A percentile compares a stretch with the other conserved stretches of the same genome.
phyloP scores from a whole-genome alignment of 2,797 vertebrate genomes.

The Adelosebastes latens region DNA sequence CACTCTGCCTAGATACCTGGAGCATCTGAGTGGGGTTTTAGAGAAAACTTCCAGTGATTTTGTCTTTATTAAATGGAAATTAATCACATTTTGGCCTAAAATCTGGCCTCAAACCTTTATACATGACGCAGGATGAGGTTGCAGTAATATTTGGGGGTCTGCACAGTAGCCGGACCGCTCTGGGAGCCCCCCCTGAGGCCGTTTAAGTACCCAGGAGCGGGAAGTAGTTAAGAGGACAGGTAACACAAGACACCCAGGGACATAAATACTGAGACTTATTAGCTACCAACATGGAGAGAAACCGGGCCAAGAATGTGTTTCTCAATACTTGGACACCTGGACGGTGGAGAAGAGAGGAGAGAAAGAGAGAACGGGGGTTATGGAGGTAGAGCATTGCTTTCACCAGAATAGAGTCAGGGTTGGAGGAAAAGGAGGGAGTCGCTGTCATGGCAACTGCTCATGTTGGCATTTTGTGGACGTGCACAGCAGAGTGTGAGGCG shows the following conservation, averaged over 20 bases:
- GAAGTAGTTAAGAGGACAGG: constrained; percentile 60
- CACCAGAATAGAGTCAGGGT: constrained; percentile 25
- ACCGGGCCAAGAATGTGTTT: constrained; percentile 31
- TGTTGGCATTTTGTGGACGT: constrained; percentile 59
- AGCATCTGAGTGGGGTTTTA: neutral
- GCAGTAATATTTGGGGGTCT: neutral
- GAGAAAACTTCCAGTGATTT: neutral
- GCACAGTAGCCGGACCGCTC: neutral
- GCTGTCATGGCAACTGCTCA: constrained; percentile 47
- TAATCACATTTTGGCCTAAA: neutral
- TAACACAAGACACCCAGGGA: constrained; percentile 53
- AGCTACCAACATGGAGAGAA: constrained; percentile 26
- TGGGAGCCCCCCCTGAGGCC: neutral
- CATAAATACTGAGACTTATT: constrained; percentile 53
- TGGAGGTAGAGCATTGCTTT: neutral
- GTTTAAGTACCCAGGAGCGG: constrained; percentile 30
- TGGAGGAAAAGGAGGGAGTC: constrained; percentile 16
- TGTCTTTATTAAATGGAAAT: neutral
- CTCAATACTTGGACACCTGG: constrained; percentile 32
- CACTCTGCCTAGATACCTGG: constrained; percentile 5
- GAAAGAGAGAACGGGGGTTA: neutral
- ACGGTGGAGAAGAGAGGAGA: neutral
- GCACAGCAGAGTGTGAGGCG: constrained; percentile 32
- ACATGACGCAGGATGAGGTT: neutral
- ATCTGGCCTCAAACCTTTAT: neutral